Percentiles rank a stretch among this genome's conserved stretches.
Conservation (phyloP, 1,140 invertebrate species). For the Paralvinella palmiformis region DNA sequence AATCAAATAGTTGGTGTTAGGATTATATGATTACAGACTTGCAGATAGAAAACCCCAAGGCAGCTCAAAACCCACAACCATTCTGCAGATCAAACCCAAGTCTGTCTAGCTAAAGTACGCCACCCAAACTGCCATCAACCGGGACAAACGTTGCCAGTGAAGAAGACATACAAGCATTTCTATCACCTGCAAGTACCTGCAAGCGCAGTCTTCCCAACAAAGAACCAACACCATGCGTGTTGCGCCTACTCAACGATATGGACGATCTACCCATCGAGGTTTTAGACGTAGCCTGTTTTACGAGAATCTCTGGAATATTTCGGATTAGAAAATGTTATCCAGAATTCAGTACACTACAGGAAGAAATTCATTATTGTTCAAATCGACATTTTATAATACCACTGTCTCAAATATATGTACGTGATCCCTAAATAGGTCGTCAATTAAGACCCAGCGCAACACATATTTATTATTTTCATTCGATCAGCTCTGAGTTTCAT, state of each 20-base stretch:
- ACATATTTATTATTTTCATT: too few species aligned
- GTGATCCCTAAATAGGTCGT: too few species aligned
- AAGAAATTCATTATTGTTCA: too few species aligned
- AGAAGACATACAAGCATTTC: not conserved
- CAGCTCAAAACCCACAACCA: slow-evolving; percentile 1
- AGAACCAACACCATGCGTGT: not conserved
- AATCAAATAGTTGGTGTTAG: not conserved
- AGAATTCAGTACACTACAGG: too few species aligned
- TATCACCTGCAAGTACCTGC: not conserved
- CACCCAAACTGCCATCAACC: not conserved
- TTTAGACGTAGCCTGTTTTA: too few species aligned
- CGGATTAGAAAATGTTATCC: too few species aligned
- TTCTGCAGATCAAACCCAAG: not conserved
- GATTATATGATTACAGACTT: not conserved
- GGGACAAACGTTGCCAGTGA: not conserved
- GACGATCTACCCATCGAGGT: not conserved
- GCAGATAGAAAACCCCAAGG: not conserved
- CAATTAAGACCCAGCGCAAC: too few species aligned
- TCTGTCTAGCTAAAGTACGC: not conserved
- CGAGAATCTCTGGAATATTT: too few species aligned
- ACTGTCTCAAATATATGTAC: too few species aligned
- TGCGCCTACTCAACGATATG: not conserved
- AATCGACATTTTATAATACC: too few species aligned
- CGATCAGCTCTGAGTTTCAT: too few species aligned
- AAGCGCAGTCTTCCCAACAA: not conserved